These are phyloP conservation scores for Melitaea cinxia DNA, from an alignment of 1,140 invertebrate genomes.

Conservation along the genomic window DNA sequence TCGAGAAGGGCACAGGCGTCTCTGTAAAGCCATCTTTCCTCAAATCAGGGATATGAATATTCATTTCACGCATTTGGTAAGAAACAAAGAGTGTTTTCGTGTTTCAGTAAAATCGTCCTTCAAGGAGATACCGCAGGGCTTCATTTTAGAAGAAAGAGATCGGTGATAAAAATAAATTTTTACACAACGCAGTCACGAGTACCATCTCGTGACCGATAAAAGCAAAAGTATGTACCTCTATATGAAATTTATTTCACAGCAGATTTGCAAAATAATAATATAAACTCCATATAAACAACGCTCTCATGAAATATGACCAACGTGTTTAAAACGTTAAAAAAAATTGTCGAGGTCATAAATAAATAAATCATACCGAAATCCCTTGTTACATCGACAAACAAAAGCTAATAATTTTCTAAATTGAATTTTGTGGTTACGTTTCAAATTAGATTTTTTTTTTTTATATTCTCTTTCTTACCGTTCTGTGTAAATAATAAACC, in stretches of 20 bases:
- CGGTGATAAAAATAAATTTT: too few species aligned
- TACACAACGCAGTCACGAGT: too few species aligned
- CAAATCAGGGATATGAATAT: too few species aligned
- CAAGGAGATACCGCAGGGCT: too few species aligned
- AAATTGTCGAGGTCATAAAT: conserved; percentile 38
- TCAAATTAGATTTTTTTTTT: conserved; percentile 17
- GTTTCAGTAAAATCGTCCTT: too few species aligned
- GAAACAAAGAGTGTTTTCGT: too few species aligned
- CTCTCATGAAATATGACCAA: conserved; percentile 26
- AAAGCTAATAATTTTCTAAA: conserved; percentile 38
- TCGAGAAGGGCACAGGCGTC: too few species aligned
- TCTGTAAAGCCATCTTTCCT: too few species aligned
- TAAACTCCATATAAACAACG: conserved; percentile 23
- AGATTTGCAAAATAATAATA: conserved; percentile 4
- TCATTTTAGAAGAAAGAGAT: too few species aligned
- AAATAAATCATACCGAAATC: conserved; percentile 40
- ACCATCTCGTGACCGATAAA: neutral
- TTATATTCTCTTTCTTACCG: neutral
- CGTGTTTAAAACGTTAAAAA: conserved; percentile 23
- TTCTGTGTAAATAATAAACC: neutral
- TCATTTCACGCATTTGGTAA: too few species aligned
- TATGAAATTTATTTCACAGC: conserved; percentile 1
- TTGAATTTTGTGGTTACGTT: conserved; percentile 31
- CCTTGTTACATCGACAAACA: conserved; percentile 38
- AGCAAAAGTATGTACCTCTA: neutral